phyloP scores from a whole-genome alignment of 2,888 invertebrate genomes.

The Ischnura elegans region DNA sequence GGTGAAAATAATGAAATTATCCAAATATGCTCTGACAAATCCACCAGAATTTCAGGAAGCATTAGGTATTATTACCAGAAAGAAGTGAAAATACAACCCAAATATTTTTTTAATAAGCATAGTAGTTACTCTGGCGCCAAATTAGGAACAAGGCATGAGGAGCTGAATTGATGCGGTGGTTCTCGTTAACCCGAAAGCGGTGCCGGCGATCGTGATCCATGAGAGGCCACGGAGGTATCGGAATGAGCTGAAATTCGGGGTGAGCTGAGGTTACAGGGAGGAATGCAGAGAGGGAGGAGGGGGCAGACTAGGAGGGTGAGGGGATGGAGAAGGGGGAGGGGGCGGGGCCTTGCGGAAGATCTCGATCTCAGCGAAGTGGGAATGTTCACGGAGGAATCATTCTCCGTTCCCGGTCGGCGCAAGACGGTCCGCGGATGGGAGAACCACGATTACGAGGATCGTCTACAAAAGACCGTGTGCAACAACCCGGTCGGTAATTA shows the following conservation, averaged over 20 bases:
- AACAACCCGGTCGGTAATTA: too few species aligned
- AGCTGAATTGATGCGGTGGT: too few species aligned
- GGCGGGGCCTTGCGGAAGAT: slow-evolving; percentile 6
- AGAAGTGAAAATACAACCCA: too few species aligned
- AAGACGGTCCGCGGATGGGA: not conserved
- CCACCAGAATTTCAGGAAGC: too few species aligned
- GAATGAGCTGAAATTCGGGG: not conserved
- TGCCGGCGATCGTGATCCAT: not conserved
- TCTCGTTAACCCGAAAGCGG: not conserved
- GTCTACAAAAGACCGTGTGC: too few species aligned
- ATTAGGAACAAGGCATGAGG: too few species aligned
- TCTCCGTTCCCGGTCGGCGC: not conserved
- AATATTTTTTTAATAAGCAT: too few species aligned
- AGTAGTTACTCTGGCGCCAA: too few species aligned
- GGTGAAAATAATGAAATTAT: too few species aligned
- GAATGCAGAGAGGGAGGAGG: slow-evolving; percentile 3
- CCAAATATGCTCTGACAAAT: too few species aligned
- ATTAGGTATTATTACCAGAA: too few species aligned
- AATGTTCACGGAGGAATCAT: not conserved
- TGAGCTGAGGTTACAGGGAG: slow-evolving; percentile 26
- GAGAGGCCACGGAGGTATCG: not conserved
- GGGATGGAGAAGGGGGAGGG: not conserved
- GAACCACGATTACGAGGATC: too few species aligned
- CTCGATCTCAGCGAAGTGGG: not conserved
- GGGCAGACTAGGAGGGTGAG: not conserved